Percentiles rank a stretch among this genome's conserved stretches.
phyloP scores from a whole-genome alignment of 2,888 invertebrate species.

The Amphimallon solstitiale region DNA sequence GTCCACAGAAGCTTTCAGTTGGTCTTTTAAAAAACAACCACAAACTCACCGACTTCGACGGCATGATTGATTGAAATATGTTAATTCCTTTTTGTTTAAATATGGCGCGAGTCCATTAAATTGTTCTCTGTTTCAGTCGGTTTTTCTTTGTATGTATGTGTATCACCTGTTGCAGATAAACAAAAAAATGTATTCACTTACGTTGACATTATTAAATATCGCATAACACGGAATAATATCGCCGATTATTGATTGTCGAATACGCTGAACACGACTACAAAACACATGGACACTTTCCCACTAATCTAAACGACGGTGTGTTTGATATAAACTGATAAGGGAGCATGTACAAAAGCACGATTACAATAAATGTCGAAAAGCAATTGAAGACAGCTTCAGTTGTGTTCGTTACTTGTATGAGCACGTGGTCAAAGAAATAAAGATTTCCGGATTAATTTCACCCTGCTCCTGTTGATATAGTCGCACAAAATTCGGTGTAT shows the following conservation, averaged over 20 bases:
- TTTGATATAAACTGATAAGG: constrained; percentile 32
- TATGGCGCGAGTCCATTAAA: constrained; percentile 21
- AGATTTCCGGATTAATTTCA: not conserved
- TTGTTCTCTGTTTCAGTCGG: not conserved
- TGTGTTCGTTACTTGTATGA: not conserved
- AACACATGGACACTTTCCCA: constrained; percentile 49
- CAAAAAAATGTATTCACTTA: constrained; percentile 8
- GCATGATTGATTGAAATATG: too few species aligned
- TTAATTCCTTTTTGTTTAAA: constrained; percentile 16
- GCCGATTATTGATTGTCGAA: constrained; percentile 52
- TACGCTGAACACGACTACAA: constrained; percentile 26
- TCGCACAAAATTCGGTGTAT: not conserved
- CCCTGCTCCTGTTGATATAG: not conserved
- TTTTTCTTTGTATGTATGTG: not conserved
- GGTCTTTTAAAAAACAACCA: constrained; percentile 54
- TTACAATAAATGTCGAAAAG: constrained; percentile 16
- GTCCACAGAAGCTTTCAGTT: constrained; percentile 70
- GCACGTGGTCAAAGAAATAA: constrained; percentile 8
- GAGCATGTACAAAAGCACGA: constrained; percentile 29
- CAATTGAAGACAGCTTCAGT: constrained; percentile 18
- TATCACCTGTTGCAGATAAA: constrained; percentile 47
- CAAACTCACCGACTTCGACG: too few species aligned
- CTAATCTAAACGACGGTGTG: constrained; percentile 39
- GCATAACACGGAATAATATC: constrained; percentile 26
- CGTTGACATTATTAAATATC: constrained; percentile 9